Evolutionary conservation across 2,113 vertebrate species (phyloP).

Genomic region (Chloebia gouldiae): DNA sequence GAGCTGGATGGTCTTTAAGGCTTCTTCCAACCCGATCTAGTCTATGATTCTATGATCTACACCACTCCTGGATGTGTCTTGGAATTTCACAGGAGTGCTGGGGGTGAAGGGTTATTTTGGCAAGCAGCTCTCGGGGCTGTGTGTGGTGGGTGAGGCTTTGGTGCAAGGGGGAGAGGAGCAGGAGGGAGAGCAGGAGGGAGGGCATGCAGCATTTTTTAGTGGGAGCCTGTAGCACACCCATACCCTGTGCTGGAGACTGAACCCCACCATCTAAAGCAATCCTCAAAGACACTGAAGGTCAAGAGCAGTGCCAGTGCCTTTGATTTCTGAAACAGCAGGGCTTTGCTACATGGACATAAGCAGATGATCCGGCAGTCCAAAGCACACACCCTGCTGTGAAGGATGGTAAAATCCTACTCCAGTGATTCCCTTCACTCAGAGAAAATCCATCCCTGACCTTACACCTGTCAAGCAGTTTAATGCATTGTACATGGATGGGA

Average conservation of each 20-base stretch:
- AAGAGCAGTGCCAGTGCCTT: neutral
- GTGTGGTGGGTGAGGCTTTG: neutral
- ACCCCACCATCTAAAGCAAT: neutral
- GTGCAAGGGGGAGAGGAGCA: neutral
- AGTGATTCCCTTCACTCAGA: neutral
- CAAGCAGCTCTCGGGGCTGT: neutral
- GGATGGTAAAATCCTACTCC: neutral
- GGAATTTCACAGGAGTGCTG: neutral
- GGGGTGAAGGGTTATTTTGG: neutral
- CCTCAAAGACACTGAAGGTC: neutral
- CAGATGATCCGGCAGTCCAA: neutral
- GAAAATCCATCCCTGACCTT: slow-evolving; percentile 20
- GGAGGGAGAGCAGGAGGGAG: neutral
- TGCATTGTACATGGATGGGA: neutral
- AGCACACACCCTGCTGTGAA: neutral
- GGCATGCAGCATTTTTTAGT: neutral
- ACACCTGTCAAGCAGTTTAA: neutral
- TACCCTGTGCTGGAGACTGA: neutral
- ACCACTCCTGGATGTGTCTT: neutral
- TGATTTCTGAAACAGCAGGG: neutral
- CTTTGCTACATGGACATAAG: neutral
- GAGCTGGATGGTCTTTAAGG: neutral
- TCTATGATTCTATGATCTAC: neutral
- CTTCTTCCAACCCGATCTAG: neutral
- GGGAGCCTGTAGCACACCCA: neutral